Evolutionary conservation across 30 jellyfish, hydroid and myxozoan genomes (phyloP), one percentile per base, ranked within the genome.

Genomic region (Calvadosia cruxmelitensis): DNA sequence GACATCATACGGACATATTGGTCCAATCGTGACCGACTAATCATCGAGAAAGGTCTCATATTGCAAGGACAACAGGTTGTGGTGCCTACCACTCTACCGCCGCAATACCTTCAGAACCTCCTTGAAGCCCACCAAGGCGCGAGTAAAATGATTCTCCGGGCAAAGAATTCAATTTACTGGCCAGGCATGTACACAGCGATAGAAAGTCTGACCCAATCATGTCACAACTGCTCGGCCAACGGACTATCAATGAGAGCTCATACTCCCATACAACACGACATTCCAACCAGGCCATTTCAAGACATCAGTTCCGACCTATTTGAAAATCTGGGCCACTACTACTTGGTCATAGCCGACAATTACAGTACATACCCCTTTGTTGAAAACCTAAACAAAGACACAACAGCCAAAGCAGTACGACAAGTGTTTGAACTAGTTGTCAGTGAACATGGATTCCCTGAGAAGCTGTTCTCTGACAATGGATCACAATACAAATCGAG

Each of bases 381-480:
- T 42, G 57, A 42, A 42, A 42, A 42, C 20, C 20, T 42, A 42
- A 42, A 42, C 57, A 42, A 20, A 42, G 57, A 20, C 57, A 42
- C 20, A 42, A 42, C 57, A 42, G 20, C 57, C 57, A 42, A 42
- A 42, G 57, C 57, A 42, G 57, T 42, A 42, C 20, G 57, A 42
- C 57, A 42, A 42, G 57, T 5, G 57, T 42, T 42, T 42, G 57
- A 51, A 71, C 32, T 57, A 52, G 50, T 71, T 13, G 48, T 71
- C 50, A 66, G 50, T 53, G 81, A 71, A n/a, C n/a, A n/a, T n/a
- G n/a, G n/a, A n/a, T n/a, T n/a, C n/a, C n/a, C n/a, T n/a, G n/a
- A n/a, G 33, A 33, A 71, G 27, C 75, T 74, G 52, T 32, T 52
- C 25, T 33, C 76, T 71, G 64, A 71, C 77, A 71, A 71, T 71